Evolutionary conservation across 2,797 vertebrate species (phyloP).

Genomic region (Hyperoplus immaculatus): DNA sequence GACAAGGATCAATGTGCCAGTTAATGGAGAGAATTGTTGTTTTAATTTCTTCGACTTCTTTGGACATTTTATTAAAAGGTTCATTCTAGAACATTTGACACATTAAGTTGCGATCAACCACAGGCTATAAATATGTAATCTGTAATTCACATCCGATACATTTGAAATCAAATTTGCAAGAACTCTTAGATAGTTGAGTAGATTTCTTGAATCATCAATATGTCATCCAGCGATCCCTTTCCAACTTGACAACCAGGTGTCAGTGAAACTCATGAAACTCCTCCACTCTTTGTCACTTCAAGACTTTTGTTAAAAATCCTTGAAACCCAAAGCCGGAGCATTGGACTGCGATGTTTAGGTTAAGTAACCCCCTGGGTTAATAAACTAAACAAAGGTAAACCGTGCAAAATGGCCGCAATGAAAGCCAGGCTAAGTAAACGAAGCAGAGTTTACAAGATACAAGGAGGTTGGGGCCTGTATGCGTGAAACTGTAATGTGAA

Average conservation of each 20-base stretch:
- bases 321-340: conserved; percentile 92
- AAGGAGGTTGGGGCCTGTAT: conserved; percentile 76
- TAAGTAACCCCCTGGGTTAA: conserved; percentile 97
- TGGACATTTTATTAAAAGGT: neutral
- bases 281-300: conserved; percentile 86
- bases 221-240: conserved; percentile 51
- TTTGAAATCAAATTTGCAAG: neutral
- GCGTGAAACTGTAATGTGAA: conserved; percentile 92
- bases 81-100: neutral
- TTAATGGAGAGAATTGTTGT: neutral
- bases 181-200: too few relatives aligned
- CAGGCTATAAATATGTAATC: neutral
- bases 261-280: conserved; percentile 86
- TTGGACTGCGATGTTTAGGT: conserved; percentile 95
- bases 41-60: neutral
- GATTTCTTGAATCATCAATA: conserved; percentile 3
- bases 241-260: conserved; percentile 71
- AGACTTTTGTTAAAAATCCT: conserved; percentile 90
- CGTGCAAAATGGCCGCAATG: conserved; percentile 97
- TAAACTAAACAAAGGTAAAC: conserved; percentile 99
- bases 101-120: conserved; percentile 1
- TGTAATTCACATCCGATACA: neutral
- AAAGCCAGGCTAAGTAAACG: conserved; percentile 98
- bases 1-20: neutral
- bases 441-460: conserved; percentile 96